A percentile compares a stretch with the other conserved stretches of the same genome.
Conservation (phyloP, 2,113 vertebrate genomes). For the Struthidea cinerea region DNA sequence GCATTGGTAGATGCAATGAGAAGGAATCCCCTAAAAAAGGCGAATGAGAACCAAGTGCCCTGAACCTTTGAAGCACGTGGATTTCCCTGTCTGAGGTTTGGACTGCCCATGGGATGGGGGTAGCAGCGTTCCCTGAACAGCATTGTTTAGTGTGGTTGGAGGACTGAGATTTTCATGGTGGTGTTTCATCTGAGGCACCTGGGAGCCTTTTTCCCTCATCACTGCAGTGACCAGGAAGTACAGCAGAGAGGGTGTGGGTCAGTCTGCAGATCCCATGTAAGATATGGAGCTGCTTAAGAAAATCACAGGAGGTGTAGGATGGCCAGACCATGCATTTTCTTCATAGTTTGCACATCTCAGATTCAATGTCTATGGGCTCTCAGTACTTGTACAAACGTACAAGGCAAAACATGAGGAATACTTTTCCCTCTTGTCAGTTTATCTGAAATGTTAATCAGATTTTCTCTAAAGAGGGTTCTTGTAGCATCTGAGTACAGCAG, state of each 20-base stretch:
- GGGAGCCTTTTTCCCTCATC: not conserved
- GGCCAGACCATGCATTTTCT: not conserved
- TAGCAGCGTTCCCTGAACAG: not conserved
- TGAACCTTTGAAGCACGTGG: not conserved
- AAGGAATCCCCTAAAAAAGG: not conserved
- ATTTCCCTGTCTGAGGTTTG: not conserved
- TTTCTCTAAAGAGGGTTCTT: not conserved
- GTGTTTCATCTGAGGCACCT: not conserved
- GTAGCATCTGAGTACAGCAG: not conserved
- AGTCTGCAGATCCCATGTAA: not conserved
- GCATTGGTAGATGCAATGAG: not conserved
- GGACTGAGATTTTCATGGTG: not conserved
- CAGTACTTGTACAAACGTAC: not conserved
- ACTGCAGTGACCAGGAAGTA: not conserved
- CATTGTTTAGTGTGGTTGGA: not conserved
- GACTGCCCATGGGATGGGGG: not conserved
- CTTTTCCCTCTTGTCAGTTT: not conserved
- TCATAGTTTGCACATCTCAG: fast-evolving
- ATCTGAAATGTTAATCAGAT: not conserved
- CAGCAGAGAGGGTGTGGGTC: not conserved
- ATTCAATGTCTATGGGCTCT: not conserved
- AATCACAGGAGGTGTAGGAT: not conserved
- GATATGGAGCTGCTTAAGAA: not conserved
- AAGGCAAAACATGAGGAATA: not conserved
- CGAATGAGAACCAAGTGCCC: not conserved